These are phyloP conservation scores for Nyctibius bracteatus DNA, from an alignment of 2,113 vertebrate species.

Conservation along the genomic window DNA sequence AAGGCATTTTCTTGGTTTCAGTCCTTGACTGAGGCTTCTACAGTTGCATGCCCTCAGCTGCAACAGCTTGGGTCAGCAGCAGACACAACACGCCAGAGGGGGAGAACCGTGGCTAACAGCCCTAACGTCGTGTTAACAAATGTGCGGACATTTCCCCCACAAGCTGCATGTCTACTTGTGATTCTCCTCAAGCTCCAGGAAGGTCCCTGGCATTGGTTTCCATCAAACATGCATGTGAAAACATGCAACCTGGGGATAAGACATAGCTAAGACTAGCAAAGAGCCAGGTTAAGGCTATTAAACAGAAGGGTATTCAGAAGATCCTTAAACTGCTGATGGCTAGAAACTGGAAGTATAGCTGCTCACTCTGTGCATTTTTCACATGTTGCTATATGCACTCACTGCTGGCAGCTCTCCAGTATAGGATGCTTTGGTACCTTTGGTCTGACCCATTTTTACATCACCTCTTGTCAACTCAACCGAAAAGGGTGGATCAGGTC, in stretches of 20 bases:
- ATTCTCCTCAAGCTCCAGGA: background rate
- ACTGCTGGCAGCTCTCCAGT: background rate
- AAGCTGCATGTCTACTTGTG: background rate
- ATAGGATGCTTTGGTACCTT: background rate
- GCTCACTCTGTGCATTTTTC: background rate
- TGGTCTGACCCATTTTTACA: background rate
- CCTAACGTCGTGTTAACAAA: background rate
- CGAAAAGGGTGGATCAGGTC: background rate
- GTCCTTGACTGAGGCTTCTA: background rate
- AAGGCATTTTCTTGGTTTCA: background rate
- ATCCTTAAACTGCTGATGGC: background rate
- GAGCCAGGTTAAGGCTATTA: background rate
- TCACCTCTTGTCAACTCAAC: background rate
- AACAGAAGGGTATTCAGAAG: background rate
- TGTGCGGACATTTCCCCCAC: background rate
- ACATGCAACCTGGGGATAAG: background rate
- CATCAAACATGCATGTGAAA: background rate
- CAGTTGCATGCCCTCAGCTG: background rate
- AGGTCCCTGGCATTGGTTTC: background rate
- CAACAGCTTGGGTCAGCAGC: background rate
- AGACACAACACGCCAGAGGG: background rate
- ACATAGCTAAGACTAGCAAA: background rate
- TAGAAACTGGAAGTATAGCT: background rate
- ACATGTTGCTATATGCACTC: background rate
- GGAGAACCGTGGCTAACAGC: background rate